Evolutionary conservation across 2,888 invertebrate genomes (phyloP).

Genomic region (Agonopterix subpropinquella): DNA sequence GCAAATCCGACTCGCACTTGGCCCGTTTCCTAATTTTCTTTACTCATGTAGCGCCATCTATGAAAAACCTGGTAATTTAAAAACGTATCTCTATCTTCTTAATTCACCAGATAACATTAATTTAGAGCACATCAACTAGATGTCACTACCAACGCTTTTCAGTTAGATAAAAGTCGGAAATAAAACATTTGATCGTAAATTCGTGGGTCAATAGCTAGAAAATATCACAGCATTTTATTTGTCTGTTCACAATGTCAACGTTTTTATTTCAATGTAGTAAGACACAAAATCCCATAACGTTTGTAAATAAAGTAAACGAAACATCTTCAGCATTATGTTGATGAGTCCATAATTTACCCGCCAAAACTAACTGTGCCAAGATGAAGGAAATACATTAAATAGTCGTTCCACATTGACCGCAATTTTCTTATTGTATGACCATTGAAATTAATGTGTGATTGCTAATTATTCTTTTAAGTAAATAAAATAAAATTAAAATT

Average conservation of each 20-base stretch:
- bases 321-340: conserved; percentile 4
- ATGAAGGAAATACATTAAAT: conserved; percentile 20
- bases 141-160: too few relatives aligned
- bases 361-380: conserved; percentile 59
- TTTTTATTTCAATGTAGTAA: not conserved
- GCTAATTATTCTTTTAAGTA: too few relatives aligned
- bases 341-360: conserved; percentile 50
- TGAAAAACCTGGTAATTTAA: too few relatives aligned
- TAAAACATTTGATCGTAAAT: conserved; percentile 3
- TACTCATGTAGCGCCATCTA: too few relatives aligned
- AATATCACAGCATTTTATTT: not conserved
- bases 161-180: not conserved
- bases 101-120: too few relatives aligned
- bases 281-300: not conserved
- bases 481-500: too few relatives aligned
- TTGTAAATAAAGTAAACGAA: conserved; percentile 1
- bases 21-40: too few relatives aligned
- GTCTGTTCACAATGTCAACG: not conserved
- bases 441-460: too few relatives aligned
- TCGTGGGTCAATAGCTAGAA: not conserved
- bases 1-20: too few relatives aligned
- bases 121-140: too few relatives aligned
- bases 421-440: too few relatives aligned
- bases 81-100: too few relatives aligned
- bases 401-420: conserved; percentile 36